These are phyloP conservation scores for Panthera leo DNA, from an alignment of 2,113 vertebrate genomes.

Conservation along the genomic window DNA sequence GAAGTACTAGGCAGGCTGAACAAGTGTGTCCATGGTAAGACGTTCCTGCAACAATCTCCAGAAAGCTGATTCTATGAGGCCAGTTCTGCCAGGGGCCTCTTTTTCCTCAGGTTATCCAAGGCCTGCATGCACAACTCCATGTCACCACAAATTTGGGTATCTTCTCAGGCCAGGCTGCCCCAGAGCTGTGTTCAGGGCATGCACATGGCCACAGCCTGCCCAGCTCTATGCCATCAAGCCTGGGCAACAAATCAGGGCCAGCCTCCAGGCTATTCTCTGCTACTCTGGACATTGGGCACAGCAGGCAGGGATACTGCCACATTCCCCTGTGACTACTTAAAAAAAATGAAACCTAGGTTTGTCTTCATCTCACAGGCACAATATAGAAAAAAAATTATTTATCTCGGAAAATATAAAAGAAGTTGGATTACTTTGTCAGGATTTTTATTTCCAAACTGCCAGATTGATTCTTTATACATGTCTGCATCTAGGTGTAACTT, in stretches of 20 bases:
- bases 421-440: conserved; percentile 41
- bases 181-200: neutral
- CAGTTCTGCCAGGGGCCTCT: neutral
- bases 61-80: neutral
- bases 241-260: neutral
- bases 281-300: neutral
- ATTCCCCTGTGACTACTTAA: neutral
- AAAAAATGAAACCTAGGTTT: neutral
- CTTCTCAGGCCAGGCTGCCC: neutral
- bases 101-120: neutral
- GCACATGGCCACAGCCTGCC: neutral
- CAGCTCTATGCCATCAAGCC: neutral
- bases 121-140: neutral
- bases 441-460: conserved; percentile 64
- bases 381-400: conserved; percentile 43
- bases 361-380: conserved; percentile 40
- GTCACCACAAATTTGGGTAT: neutral
- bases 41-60: neutral
- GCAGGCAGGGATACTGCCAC: neutral
- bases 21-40: neutral
- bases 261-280: neutral
- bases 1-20: neutral
- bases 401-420: conserved; percentile 51
- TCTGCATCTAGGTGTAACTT: conserved; percentile 40
- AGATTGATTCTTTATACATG: conserved; percentile 43